A percentile compares a stretch with the other conserved stretches of the same genome.
These are phyloP conservation scores for Rallus crepitans DNA, from an alignment of 2,797 vertebrate species.

Conservation along the genomic window DNA sequence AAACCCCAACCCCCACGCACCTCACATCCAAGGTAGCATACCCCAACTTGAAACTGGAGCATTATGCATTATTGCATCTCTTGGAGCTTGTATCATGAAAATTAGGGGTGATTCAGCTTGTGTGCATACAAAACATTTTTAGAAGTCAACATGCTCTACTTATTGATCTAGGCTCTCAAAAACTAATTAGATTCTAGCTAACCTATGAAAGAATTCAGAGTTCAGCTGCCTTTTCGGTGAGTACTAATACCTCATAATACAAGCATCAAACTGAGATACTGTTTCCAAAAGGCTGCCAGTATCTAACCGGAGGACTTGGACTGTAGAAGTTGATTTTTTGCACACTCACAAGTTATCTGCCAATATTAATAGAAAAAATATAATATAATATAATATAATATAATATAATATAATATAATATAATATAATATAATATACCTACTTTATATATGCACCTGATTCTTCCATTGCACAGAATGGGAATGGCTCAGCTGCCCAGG, in stretches of 20 bases:
- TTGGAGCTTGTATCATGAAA: not conserved
- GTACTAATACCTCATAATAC: not conserved
- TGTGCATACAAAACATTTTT: not conserved
- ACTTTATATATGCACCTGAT: not conserved
- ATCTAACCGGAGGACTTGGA: not conserved
- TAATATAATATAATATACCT: not conserved
- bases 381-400: no score
- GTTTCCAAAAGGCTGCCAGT: not conserved
- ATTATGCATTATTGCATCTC: not conserved
- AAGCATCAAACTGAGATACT: not conserved
- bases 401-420: not conserved
- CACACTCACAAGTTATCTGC: not conserved
- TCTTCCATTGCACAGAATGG: not conserved
- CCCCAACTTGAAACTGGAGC: not conserved
- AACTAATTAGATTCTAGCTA: not conserved
- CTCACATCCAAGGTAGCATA: not conserved
- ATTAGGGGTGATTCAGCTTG: not conserved
- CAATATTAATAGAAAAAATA: not conserved
- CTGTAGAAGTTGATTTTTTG: not conserved
- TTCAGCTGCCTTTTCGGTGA: not conserved
- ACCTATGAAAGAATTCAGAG: not conserved
- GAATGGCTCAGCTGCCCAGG: not conserved
- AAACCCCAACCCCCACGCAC: not conserved
- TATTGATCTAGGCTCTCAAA: not conserved
- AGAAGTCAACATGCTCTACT: not conserved